Base-by-base conservation (phyloP, 2,797 vertebrate species). In the Semaprochilodus insignis region DNA sequence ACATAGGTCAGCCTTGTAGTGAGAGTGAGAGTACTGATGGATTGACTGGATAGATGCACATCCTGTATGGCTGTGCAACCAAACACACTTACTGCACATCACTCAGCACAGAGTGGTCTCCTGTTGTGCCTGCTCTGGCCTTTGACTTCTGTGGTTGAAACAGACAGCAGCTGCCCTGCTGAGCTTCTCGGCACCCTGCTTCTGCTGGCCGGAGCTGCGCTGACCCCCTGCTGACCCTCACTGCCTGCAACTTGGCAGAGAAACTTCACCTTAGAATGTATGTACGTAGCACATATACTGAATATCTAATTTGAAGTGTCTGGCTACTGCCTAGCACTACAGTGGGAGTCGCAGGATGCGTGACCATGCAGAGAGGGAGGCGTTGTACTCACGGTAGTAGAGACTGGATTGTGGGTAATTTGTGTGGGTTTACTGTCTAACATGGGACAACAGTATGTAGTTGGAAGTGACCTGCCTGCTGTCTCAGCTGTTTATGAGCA, bases 111-210 rank as follows among this genome's bases (percentile, higher is more conserved):
- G 74, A 81, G 52, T 80, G 85, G 70, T 79, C 48, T 83, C 85
- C 85, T 74, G 81, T 85, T 85, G 86, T 81, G 85, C 71, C 62
- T 88, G 73, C 13, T 10, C 34, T 59, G 74, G 70, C 74, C 85
- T 86, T 81, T 88, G 84, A 87, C 85, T 84, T 77, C 80, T 44
- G 40, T 2, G 23, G 71, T 55, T 78, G 55, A 82, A 84, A 82
- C 78, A 86, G 81, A 83, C 87, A 78, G 74, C 87, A 88, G 78
- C 63, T 78, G 81, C 72, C 85, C 80, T 34, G 73, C 62, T 70
- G 81, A 66, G 80, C 80, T 19, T 71, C n/a, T 54, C 66, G 62
- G 57, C 19, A 23, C 11, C 44, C 11, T 48, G 8, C 52, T 51
- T 54, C 67, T 62, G 59, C 59, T 85, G 88, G 80, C 81, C 84